These are phyloP conservation scores for Cryptus viduatorius DNA, from an alignment of 2,888 invertebrate species.

Conservation along the genomic window DNA sequence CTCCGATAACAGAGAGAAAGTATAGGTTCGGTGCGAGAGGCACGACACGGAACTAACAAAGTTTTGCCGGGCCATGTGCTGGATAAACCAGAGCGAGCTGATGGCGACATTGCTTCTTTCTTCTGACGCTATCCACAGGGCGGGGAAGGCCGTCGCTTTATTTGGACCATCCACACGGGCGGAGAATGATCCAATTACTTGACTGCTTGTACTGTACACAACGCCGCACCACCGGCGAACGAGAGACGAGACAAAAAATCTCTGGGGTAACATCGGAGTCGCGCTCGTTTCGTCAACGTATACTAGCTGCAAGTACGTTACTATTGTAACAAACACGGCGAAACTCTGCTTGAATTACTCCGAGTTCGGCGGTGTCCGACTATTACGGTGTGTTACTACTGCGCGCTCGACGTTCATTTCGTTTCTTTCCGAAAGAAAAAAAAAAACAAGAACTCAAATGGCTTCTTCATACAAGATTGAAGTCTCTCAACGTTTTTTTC, in stretches of 20 bases:
- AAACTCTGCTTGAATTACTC: constrained; percentile 26
- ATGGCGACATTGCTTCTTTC: constrained; percentile 55
- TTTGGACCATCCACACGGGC: constrained; percentile 44
- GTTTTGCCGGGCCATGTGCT: constrained; percentile 62
- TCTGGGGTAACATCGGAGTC: constrained; percentile 14
- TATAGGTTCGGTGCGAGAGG: constrained; percentile 41
- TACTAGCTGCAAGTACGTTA: constrained; percentile 18
- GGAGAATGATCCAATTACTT: constrained; percentile 64
- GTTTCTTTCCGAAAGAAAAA: constrained; percentile 14
- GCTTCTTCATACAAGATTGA: neutral
- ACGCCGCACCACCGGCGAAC: neutral
- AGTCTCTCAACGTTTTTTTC: neutral
- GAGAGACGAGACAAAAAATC: constrained; percentile 37
- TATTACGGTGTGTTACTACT: constrained; percentile 19
- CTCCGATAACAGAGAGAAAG: constrained; percentile 53
- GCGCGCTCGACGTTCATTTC: neutral
- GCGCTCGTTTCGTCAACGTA: constrained; percentile 44
- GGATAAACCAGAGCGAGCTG: constrained; percentile 51
- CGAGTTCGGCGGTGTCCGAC: neutral
- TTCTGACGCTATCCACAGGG: constrained; percentile 13
- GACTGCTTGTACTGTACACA: constrained; percentile 48
- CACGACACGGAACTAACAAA: constrained; percentile 56
- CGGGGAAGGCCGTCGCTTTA: constrained; percentile 36
- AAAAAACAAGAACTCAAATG: neutral
- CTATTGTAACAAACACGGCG: neutral